Percentiles rank a stretch among this genome's conserved stretches.
phyloP scores from a whole-genome alignment of 2,797 vertebrate genomes.

The Lithobates pipiens region DNA sequence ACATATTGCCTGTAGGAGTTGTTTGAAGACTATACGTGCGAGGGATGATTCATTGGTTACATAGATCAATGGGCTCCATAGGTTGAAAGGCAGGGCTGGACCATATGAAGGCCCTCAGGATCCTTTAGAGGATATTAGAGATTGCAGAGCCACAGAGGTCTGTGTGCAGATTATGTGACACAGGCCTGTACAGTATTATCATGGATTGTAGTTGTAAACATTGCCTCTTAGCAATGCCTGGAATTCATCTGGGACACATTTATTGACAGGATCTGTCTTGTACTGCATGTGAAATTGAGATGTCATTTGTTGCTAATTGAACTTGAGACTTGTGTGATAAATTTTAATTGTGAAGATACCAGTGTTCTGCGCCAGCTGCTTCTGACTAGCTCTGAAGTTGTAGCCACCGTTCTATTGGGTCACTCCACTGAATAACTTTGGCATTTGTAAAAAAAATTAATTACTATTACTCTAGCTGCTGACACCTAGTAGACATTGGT shows the following conservation, averaged over 20 bases:
- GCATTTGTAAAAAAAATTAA: too few relatives aligned
- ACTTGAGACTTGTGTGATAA: neutral
- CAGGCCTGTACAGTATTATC: too few relatives aligned
- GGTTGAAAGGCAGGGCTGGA: neutral
- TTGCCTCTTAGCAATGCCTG: neutral
- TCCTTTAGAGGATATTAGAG: too few relatives aligned
- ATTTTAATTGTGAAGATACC: neutral
- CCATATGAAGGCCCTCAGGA: too few relatives aligned
- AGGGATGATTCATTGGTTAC: constrained; percentile 10
- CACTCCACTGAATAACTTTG: too few relatives aligned
- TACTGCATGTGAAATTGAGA: neutral
- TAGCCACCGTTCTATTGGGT: too few relatives aligned
- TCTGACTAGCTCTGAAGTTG: neutral
- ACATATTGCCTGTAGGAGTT: neutral
- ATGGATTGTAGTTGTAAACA: too few relatives aligned
- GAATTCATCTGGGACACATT: constrained; percentile 1
- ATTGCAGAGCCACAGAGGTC: too few relatives aligned
- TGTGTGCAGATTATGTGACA: too few relatives aligned
- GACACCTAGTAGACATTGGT: too few relatives aligned
- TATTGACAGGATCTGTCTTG: constrained; percentile 2
- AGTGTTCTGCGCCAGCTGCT: neutral
- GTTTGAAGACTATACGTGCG: constrained; percentile 1
- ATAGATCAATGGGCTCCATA: neutral
- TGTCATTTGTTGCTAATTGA: neutral
- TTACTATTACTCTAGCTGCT: too few relatives aligned